These are phyloP conservation scores for Drosophila rubida DNA, from an alignment of 2,888 invertebrate genomes.

Conservation along the genomic window DNA sequence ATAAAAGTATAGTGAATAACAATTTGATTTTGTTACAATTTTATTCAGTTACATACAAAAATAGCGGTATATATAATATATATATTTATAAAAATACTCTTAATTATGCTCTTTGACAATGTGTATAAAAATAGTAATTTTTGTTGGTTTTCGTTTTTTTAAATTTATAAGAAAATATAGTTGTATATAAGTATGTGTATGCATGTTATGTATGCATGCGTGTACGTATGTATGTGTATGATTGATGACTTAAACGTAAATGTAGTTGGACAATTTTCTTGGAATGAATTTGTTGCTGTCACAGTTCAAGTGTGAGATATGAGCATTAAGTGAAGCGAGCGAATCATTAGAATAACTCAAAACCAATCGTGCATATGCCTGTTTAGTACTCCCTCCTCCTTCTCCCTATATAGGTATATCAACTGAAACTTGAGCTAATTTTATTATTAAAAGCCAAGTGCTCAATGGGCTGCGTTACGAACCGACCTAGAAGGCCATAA, in stretches of 20 bases:
- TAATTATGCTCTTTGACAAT: constrained; percentile 58
- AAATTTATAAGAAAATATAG: constrained; percentile 51
- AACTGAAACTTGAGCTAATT: constrained; percentile 28
- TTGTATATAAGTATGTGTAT: constrained; percentile 29
- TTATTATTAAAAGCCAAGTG: background rate
- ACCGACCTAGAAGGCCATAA: constrained; percentile 5
- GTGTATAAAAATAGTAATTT: constrained; percentile 68
- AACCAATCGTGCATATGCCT: constrained; percentile 8
- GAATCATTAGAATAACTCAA: constrained; percentile 5
- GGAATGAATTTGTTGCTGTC: constrained; percentile 24
- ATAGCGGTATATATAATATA: constrained; percentile 60
- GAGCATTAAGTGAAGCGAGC: constrained; percentile 16
- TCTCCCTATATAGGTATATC: constrained; percentile 16
- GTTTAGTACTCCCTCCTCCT: background rate
- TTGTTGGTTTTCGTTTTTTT: constrained; percentile 16
- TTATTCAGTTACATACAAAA: constrained; percentile 80
- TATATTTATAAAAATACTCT: constrained; percentile 63
- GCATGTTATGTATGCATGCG: constrained; percentile 18
- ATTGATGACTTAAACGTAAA: constrained; percentile 22
- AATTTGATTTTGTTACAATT: constrained; percentile 64
- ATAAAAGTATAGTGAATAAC: constrained; percentile 47
- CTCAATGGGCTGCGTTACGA: background rate
- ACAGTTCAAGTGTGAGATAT: constrained; percentile 42
- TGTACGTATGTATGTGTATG: constrained; percentile 23
- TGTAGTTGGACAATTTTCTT: constrained; percentile 27